Percentiles rank a stretch among this genome's conserved stretches.
These are phyloP conservation scores for Bradypodion ventrale DNA, from an alignment of 2,797 vertebrate species.

Conservation along the genomic window DNA sequence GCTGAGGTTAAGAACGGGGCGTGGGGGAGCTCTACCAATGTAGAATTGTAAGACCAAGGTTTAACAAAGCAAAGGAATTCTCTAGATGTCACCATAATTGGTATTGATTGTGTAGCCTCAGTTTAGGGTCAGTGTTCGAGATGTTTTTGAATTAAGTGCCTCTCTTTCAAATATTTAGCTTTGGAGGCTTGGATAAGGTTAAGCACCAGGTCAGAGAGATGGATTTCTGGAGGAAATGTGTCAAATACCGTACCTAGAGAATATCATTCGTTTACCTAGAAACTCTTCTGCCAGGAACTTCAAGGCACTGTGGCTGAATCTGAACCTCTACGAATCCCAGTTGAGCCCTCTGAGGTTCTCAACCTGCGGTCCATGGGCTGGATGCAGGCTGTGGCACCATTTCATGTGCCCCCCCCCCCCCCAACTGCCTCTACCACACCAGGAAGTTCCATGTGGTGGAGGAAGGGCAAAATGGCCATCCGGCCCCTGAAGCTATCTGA, in stretches of 20 bases:
- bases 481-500: too few relatives aligned
- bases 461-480: too few relatives aligned
- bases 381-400: too few relatives aligned
- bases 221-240: background rate
- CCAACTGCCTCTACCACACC: too few relatives aligned
- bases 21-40: constrained; percentile 14
- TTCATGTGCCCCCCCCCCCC: too few relatives aligned
- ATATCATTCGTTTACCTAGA: too few relatives aligned
- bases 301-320: too few relatives aligned
- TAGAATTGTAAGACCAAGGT: constrained; percentile 61
- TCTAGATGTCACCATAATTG: constrained; percentile 66
- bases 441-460: too few relatives aligned
- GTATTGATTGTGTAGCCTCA: constrained; percentile 50
- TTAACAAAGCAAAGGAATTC: constrained; percentile 59
- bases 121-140: constrained; percentile 42
- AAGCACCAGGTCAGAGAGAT: rapidly evolving
- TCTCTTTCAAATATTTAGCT: background rate
- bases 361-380: too few relatives aligned
- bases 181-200: constrained; percentile 25
- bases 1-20: constrained; percentile 59
- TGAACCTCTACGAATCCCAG: too few relatives aligned
- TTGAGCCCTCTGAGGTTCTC: too few relatives aligned
- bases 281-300: too few relatives aligned
- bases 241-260: background rate
- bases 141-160: constrained; percentile 14